Base-by-base conservation (phyloP, 2,113 vertebrate genomes). In the Solenodon paradoxus region DNA sequence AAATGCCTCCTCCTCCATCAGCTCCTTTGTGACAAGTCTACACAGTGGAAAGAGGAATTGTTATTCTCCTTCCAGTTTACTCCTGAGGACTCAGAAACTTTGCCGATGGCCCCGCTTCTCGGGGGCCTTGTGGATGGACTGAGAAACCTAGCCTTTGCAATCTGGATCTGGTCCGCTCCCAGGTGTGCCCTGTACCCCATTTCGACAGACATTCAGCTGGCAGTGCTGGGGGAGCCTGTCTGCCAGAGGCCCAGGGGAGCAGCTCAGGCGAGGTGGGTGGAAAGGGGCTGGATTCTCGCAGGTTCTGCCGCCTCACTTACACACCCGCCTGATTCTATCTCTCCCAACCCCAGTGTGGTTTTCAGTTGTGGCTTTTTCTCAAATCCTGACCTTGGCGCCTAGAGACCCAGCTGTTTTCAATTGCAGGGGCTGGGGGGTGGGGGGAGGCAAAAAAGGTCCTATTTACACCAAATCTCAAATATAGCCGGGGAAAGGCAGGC, bases 351-450 rank as follows among this genome's bases (percentile, higher is more conserved):
- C 45, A 7, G n/a, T 68, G 68, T 49, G 95, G 49, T 86, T 96
- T 96, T 85, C 69, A 40, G 59, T 30, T 95, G 95, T 55, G 94
- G 86, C 80, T 95, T 97, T 93, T 94, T 87, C 90, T 82, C 59
- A 49, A 61, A 45, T 78, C 66, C 92, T 81, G 91, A 92, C 95
- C 96, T 95, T 86, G 96, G 90, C 92, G 77, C 77, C 88, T 81
- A 66, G 75, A 87, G 57, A 66, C 77, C 90, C 96, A 96, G 95
- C 94, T 97, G 96, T 96, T 96, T 97, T 49, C 94, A 87, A 94
- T 96, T 95, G 75, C 61, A 30, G 80, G 45, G 28, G 35, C 6
- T 3, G 15, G 40, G 15, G 40, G 68, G 82, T 20, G 90, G 63
- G 71, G 83, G 87, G 13, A 69, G 80, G 75, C 69, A 26, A 79